Percentiles rank a stretch among this genome's conserved stretches.
Conservation (phyloP, 2,797 vertebrate species). For the Mormyrops attenuatus region DNA sequence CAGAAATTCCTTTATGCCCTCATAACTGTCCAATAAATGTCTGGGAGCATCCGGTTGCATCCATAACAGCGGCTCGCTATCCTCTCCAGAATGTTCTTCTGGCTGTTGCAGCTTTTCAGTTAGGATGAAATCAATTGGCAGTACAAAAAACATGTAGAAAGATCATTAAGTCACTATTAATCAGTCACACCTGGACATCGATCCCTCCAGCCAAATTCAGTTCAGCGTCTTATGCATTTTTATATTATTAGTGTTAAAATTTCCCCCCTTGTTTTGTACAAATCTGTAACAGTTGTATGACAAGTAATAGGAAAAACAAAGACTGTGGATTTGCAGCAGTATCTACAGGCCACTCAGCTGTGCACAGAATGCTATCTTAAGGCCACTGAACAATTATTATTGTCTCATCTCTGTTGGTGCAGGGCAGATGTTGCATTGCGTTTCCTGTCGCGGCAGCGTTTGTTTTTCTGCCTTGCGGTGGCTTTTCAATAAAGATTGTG, state of each 20-base stretch:
- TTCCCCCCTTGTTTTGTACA: neutral
- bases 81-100: neutral
- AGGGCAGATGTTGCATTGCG: neutral
- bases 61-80: neutral
- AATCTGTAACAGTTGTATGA: neutral
- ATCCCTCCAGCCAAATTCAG: neutral
- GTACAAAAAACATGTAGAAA: neutral
- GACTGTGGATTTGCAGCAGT: neutral
- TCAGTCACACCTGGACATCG: neutral
- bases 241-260: neutral
- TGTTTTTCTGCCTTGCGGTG: neutral
- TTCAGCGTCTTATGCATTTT: neutral
- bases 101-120: neutral
- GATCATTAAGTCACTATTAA: neutral
- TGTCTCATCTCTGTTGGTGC: neutral
- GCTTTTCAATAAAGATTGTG: slow-evolving; percentile 15
- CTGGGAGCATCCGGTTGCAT: neutral
- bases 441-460: neutral
- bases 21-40: slow-evolving; percentile 1
- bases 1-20: neutral
- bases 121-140: neutral
- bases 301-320: neutral
- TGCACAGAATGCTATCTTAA: neutral
- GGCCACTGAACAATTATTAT: neutral
- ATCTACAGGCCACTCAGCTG: neutral